Evolutionary conservation across 2,797 vertebrate genomes (phyloP), one percentile per base, ranked within the genome.

Genomic region (Cheirogaleus major): DNA sequence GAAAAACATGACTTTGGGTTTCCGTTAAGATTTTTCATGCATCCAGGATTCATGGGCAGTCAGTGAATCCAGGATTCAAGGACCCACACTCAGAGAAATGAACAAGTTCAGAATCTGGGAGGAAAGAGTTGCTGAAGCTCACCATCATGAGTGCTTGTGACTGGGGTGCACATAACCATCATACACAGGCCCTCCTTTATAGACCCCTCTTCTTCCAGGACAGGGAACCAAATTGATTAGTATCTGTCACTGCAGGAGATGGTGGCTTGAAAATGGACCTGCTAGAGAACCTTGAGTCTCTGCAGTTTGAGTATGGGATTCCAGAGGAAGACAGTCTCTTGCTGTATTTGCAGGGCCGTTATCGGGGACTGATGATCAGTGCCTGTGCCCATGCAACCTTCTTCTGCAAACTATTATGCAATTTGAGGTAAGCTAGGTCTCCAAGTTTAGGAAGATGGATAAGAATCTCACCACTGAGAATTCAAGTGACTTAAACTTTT

Each of bases 351-450:
- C 98, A 97, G 84, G 96, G 95, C 10, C 98, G 98, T 78, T 93
- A 92, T 25, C 97, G 98, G 27, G 98, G 96, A 13, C 95, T 99
- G 93, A 95, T 95, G 18, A 90, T 98, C 15, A 97, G 98, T 18
- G 98, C 96, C 8, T 99, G 99, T 88, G 99, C 98, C 73, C 99
- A 99, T 32, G 99, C 99, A 12, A 38, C 96, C 61, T 99, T 99
- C 97, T 95, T 99, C 90, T 99, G 98, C 96, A 98, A 98, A 72
- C 90, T 99, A 11, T 70, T 98, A 15, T 52, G 52, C 8, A 93
- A 95, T 6, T n/a, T 99, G 78, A 98, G 98, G 99, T 99, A 98
- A 92, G 93, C 17, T 17, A 18, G 43, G n/a, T 91, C 13, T 93
- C 52, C 30, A n/a, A 13, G 35, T 14, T 89, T 10, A 72, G 93